Base-by-base conservation (phyloP, 2,113 vertebrate species). In the Oryzias melastigma region DNA sequence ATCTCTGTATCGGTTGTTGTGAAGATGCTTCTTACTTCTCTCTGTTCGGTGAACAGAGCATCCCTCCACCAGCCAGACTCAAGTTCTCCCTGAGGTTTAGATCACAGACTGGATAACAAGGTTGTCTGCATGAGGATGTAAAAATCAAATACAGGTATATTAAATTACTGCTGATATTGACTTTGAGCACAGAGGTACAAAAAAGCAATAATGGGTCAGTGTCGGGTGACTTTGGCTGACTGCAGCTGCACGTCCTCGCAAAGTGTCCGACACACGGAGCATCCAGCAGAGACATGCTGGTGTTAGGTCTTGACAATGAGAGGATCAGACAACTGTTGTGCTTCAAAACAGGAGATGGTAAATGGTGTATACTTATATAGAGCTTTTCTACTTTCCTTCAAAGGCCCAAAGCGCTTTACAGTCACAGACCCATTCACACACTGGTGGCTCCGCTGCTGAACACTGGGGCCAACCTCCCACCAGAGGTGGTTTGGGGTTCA, bases 91-190 rank as follows among this genome's bases (percentile, higher is more conserved):
- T n/a, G 15, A 20, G 50, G 54, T 55, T 75, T 50, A 18, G 25
- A 68, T 41, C 50, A 58, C 17, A 75, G 59, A 55, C 50, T 59
- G 59, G 24, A 29, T 73, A 58, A 63, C 63, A 20, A 27, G 17
- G 25, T 27, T 48, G 47, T 57, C 51, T 46, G 35, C 16, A 50
- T 19, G 40, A 62, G 44, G 48, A 52, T 68, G 64, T 3, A 50
- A 25, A 19, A 68, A 75, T 65, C 50, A 64, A 50, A 64, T 49
- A n/a, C 24, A 27, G 17, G 6, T 58, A 15, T 63, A 63, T 75
- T 54, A 68, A 41, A 69, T 69, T 59, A 51, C 46, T 29, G 46
- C 13, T 45, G 45, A 50, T 59, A 41, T 41, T 63, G 18, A 45
- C 22, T 59, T 29, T 58, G 24, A 45, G 60, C 8, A 63, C 44